Percentiles rank a stretch among this genome's conserved stretches.
These are phyloP conservation scores for Papilio helenus DNA, from an alignment of 1,140 invertebrate species.

Conservation along the genomic window DNA sequence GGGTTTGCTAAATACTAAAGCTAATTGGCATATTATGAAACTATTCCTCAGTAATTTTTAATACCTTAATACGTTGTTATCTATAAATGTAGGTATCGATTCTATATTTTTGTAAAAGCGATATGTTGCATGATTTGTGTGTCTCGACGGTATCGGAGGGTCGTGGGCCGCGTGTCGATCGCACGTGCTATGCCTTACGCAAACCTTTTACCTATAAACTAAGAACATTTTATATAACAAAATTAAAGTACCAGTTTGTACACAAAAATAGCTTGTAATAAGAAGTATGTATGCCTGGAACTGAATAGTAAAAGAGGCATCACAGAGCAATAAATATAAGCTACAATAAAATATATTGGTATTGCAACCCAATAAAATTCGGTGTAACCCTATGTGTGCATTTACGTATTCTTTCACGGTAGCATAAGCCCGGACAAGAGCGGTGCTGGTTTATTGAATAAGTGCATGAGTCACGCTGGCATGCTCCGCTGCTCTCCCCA, in stretches of 20 bases:
- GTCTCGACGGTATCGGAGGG: slow-evolving; percentile 59
- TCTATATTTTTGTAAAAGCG: slow-evolving; percentile 44
- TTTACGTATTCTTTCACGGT: slow-evolving; percentile 63
- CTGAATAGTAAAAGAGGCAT: background rate
- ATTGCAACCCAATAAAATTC: slow-evolving; percentile 42
- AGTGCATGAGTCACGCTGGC: slow-evolving; percentile 69
- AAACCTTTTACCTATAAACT: slow-evolving; percentile 41
- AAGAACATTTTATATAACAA: background rate
- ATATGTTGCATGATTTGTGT: slow-evolving; percentile 74
- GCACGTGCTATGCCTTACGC: slow-evolving; percentile 58
- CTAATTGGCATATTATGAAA: background rate
- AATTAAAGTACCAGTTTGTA: background rate
- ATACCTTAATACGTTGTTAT: background rate
- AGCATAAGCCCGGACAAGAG: slow-evolving; percentile 60
- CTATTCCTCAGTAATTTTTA: background rate
- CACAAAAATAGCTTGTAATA: too few species aligned
- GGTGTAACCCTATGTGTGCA: slow-evolving; percentile 55
- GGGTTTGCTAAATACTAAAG: background rate
- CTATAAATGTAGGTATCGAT: background rate
- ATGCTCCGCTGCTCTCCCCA: slow-evolving; percentile 66
- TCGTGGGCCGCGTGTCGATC: slow-evolving; percentile 60
- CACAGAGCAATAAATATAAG: slow-evolving; percentile 32
- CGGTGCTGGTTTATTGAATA: slow-evolving; percentile 72
- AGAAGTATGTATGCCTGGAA: background rate
- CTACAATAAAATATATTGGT: slow-evolving; percentile 43